phyloP scores from a whole-genome alignment of 2,113 vertebrate genomes.

The Tetrax tetrax region DNA sequence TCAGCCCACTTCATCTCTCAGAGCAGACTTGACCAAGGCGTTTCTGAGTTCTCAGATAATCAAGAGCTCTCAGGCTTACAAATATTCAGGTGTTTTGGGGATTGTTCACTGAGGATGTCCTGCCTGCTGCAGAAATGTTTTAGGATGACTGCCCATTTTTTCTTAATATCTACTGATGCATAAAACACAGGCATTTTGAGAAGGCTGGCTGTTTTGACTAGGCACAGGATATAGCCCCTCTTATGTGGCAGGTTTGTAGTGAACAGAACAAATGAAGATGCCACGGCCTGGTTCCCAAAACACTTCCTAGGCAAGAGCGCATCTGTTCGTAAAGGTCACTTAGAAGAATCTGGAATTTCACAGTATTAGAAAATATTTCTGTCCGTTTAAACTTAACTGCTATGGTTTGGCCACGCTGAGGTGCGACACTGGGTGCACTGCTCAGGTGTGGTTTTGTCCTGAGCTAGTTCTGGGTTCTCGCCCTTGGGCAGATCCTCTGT shows the following conservation, averaged over 20 bases:
- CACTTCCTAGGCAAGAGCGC: background rate
- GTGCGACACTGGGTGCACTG: rapidly evolving
- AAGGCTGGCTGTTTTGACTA: background rate
- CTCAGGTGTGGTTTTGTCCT: background rate
- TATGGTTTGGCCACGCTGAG: background rate
- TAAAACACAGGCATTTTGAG: background rate
- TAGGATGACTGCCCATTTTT: background rate
- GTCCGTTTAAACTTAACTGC: background rate
- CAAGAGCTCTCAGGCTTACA: background rate
- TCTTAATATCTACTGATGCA: too few relatives aligned
- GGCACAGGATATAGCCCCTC: background rate
- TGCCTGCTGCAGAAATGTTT: background rate
- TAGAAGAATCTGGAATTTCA: background rate
- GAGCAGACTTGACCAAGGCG: background rate
- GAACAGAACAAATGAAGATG: background rate
- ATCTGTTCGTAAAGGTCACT: background rate
- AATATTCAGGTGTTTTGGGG: background rate
- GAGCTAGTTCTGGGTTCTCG: background rate
- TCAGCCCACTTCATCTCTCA: background rate
- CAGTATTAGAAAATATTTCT: background rate
- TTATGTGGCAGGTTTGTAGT: background rate
- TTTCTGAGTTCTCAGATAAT: background rate
- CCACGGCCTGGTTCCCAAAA: background rate
- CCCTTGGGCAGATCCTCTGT: background rate
- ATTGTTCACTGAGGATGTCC: background rate